These are phyloP conservation scores for Cataglyphis cursor DNA, from an alignment of 2,888 invertebrate species.

Conservation along the genomic window DNA sequence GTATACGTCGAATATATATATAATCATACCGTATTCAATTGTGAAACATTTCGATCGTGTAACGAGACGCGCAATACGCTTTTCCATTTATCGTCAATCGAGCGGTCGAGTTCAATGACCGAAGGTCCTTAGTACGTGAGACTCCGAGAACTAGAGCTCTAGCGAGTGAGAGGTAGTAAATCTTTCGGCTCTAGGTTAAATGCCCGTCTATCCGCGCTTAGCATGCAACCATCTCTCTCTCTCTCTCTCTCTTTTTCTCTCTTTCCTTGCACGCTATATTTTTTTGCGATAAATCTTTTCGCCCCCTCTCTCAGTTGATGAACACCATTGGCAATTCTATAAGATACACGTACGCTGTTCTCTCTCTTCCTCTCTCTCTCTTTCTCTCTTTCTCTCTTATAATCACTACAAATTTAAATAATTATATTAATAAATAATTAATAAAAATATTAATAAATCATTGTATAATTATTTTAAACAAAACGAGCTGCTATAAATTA, in stretches of 20 bases:
- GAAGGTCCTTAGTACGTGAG: slow-evolving; percentile 41
- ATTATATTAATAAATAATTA: too few relatives aligned
- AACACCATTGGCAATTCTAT: neutral
- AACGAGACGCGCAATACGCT: slow-evolving; percentile 36
- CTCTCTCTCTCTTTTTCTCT: neutral
- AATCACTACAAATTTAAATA: slow-evolving; percentile 6
- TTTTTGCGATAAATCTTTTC: slow-evolving; percentile 27
- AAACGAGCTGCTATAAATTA: neutral
- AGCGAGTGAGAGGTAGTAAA: slow-evolving; percentile 52
- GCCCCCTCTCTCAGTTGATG: neutral
- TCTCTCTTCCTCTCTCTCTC: neutral
- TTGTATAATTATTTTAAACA: too few relatives aligned
- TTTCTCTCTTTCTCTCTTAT: neutral
- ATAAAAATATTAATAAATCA: too few relatives aligned
- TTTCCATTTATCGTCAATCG: slow-evolving; percentile 53
- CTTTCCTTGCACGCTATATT: neutral
- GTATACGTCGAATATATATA: neutral
- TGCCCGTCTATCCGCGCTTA: slow-evolving; percentile 15
- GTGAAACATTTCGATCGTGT: neutral
- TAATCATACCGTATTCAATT: neutral
- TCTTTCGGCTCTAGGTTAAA: slow-evolving; percentile 57
- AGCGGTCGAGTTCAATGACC: slow-evolving; percentile 50
- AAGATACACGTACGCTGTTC: neutral
- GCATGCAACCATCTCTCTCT: slow-evolving; percentile 3
- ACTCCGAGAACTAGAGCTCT: slow-evolving; percentile 47